Evolutionary conservation across 2,797 vertebrate species (phyloP).

Genomic region (Petrocephalus sullivani): DNA sequence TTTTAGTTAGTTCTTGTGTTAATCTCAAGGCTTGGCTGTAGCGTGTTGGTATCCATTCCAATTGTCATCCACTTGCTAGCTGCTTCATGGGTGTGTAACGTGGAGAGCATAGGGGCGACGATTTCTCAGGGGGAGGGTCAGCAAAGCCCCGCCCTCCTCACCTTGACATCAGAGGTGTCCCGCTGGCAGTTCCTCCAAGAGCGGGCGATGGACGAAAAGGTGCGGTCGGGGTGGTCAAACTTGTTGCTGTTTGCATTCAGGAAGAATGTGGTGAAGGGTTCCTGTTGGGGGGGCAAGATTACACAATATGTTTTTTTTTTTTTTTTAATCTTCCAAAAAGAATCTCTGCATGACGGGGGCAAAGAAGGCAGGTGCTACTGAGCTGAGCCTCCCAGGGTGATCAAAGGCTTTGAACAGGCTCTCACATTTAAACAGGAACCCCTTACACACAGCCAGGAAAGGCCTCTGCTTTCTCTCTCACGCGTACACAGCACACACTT

Average conservation of each 20-base stretch:
- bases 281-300: conserved; percentile 53
- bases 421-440: not conserved
- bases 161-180: conserved; percentile 96
- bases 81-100: not conserved
- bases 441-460: not conserved
- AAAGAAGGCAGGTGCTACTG: not conserved
- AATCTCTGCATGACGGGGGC: not conserved
- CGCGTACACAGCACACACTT: not conserved
- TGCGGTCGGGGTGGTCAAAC: conserved; percentile 91
- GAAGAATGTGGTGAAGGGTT: conserved; percentile 95
- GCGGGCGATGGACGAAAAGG: conserved; percentile 86
- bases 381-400: not conserved
- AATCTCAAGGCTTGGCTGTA: not conserved
- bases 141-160: conserved; percentile 38
- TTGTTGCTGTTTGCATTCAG: conserved; percentile 88
- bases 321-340: not conserved
- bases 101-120: not conserved
- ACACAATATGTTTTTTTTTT: not conserved
- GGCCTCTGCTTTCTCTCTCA: not conserved
- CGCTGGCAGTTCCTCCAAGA: conserved; percentile 97
- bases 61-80: not conserved
- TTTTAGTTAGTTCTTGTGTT: not conserved
- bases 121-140: conserved; percentile 17
- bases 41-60: not conserved
- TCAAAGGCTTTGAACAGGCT: not conserved